Conservation (phyloP, 2,113 vertebrate species). For the Burhinus bistriatus region DNA sequence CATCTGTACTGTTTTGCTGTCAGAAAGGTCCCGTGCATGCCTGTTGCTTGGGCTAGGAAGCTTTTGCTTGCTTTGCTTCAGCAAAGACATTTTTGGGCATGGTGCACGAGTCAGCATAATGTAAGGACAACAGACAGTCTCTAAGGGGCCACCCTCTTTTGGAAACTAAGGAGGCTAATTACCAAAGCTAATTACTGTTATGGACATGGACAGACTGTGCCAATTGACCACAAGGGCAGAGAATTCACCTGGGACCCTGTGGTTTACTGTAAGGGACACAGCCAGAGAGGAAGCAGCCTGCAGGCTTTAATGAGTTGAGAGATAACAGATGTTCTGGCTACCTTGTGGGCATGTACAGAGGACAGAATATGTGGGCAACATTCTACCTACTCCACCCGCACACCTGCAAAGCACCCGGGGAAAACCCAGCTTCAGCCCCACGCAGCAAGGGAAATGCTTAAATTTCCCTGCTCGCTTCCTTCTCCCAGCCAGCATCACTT, state of each 20-base stretch:
- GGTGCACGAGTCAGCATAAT: not conserved
- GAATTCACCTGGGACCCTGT: not conserved
- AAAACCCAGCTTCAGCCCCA: not conserved
- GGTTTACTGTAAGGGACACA: not conserved
- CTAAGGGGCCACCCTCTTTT: not conserved
- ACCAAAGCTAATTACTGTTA: not conserved
- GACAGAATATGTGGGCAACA: not conserved
- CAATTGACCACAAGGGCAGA: not conserved
- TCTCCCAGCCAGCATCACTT: not conserved
- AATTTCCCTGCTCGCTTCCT: not conserved
- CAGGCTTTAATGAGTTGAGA: not conserved
- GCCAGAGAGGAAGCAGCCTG: not conserved
- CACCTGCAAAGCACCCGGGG: not conserved
- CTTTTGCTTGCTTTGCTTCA: not conserved
- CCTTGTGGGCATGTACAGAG: fast-evolving
- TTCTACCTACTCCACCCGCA: not conserved
- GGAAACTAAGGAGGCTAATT: not conserved
- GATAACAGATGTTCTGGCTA: conserved; percentile 1
- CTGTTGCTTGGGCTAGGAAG: not conserved
- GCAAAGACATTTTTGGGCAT: not conserved
- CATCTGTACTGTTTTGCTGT: not conserved
- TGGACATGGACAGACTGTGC: not conserved
- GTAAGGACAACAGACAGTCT: not conserved
- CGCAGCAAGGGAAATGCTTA: not conserved
- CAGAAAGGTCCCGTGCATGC: not conserved